Conservation (phyloP, 2,113 vertebrate genomes). For the Vicugna pacos region DNA sequence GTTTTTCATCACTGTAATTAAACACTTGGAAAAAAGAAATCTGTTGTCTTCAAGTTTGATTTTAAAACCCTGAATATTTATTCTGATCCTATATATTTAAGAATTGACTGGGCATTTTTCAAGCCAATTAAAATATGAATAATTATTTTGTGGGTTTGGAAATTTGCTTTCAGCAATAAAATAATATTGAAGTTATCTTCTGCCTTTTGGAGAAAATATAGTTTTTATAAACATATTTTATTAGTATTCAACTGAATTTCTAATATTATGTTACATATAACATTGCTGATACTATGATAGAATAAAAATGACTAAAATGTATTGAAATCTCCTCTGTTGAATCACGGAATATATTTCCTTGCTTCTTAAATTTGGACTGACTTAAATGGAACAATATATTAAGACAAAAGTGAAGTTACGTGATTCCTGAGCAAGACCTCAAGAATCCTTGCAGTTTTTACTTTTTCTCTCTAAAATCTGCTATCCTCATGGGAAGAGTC, state of each 20-base stretch:
- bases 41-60: background rate
- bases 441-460: background rate
- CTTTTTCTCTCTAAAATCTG: background rate
- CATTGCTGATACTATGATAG: background rate
- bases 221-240: background rate
- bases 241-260: constrained; percentile 33
- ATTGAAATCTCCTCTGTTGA: background rate
- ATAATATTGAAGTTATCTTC: background rate
- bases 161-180: background rate
- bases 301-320: background rate
- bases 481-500: background rate
- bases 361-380: background rate
- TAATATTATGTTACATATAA: background rate
- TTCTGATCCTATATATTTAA: constrained; percentile 1
- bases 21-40: background rate
- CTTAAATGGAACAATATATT: background rate
- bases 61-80: constrained; percentile 6
- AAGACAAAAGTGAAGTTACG: background rate
- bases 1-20: background rate
- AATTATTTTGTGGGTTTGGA: background rate
- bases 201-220: background rate
- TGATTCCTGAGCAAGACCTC: background rate
- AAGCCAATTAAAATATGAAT: constrained; percentile 2
- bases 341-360: background rate
- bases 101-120: background rate